Evolutionary conservation across 2,888 invertebrate species (phyloP).

Genomic region (Macrosiphum euphorbiae): DNA sequence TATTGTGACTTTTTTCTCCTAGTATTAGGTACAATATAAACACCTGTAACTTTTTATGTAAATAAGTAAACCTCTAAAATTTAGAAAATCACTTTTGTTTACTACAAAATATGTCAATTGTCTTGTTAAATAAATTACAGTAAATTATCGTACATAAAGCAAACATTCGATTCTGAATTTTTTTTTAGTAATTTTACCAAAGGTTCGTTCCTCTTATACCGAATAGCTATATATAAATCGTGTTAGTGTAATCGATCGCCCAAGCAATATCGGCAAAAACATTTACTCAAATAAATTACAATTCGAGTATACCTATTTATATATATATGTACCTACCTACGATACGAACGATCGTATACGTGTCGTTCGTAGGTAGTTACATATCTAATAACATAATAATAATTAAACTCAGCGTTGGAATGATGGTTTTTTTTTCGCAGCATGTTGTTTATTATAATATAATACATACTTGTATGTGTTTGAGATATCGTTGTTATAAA

Average conservation of each 20-base stretch:
- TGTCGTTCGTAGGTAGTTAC: too few relatives aligned
- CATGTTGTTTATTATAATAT: slow-evolving; percentile 11
- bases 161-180: neutral
- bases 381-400: neutral
- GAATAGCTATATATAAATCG: neutral
- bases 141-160: too few relatives aligned
- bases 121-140: too few relatives aligned
- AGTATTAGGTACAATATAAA: too few relatives aligned
- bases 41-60: too few relatives aligned
- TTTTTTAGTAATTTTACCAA: neutral
- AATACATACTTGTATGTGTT: too few relatives aligned
- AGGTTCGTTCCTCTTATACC: neutral
- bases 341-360: too few relatives aligned
- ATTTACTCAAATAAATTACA: neutral
- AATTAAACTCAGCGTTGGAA: neutral
- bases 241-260: neutral
- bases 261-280: neutral
- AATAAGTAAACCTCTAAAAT: too few relatives aligned
- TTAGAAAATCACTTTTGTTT: too few relatives aligned
- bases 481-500: too few relatives aligned
- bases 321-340: neutral
- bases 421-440: neutral
- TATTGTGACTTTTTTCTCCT: too few relatives aligned
- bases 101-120: too few relatives aligned
- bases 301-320: neutral